Conservation (phyloP, 2,888 invertebrate genomes). For the Julus scanicus region DNA sequence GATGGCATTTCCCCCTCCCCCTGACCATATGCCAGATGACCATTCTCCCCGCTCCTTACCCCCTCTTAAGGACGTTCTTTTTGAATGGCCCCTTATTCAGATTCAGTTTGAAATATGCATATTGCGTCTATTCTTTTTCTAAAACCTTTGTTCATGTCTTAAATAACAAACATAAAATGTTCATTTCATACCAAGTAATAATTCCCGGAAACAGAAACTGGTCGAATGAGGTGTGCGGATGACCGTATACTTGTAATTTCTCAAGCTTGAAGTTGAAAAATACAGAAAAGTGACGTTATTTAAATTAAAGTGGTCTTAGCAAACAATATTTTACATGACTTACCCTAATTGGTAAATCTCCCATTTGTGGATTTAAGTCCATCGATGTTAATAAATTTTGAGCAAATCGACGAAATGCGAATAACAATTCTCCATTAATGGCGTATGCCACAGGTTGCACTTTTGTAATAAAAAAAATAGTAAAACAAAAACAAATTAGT, state of each 20-base stretch:
- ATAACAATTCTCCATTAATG: neutral
- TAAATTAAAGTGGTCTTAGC: no score
- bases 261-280: neutral
- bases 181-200: neutral
- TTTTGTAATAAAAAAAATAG: neutral
- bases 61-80: no score
- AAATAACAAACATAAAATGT: no score
- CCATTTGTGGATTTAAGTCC: neutral
- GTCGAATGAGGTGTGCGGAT: neutral
- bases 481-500: neutral
- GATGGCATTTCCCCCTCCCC: no score
- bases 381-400: neutral
- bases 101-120: no score
- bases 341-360: conserved; percentile 12
- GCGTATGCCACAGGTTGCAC: neutral
- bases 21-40: no score
- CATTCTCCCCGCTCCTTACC: no score
- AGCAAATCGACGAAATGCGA: conserved; percentile 28
- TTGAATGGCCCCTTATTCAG: no score
- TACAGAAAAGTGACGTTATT: neutral
- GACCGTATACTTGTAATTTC: neutral
- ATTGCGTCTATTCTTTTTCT: no score
- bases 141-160: no score
- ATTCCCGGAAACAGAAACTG: conserved; percentile 44
- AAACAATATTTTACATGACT: no score